Conservation (phyloP, 2,797 vertebrate genomes). For the Remorina albescens region DNA sequence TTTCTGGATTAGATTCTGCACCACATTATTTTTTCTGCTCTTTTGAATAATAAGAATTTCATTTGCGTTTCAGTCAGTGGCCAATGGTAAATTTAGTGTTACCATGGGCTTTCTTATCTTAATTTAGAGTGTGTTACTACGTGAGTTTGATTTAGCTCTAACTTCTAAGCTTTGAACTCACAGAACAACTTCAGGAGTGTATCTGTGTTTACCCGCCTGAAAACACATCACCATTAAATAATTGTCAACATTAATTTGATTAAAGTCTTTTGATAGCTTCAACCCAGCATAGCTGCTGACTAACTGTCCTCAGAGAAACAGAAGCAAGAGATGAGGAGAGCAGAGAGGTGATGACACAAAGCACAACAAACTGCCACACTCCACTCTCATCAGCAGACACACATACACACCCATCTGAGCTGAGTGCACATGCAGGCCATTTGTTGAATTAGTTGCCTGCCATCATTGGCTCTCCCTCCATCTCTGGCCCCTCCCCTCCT, state of each 20-base stretch:
- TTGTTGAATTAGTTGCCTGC: slow-evolving; percentile 34
- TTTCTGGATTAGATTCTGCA: not conserved
- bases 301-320: slow-evolving; percentile 14
- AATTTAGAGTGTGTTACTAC: not conserved
- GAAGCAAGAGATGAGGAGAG: slow-evolving; percentile 14
- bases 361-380: slow-evolving; percentile 5
- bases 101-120: slow-evolving; percentile 16
- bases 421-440: slow-evolving; percentile 49
- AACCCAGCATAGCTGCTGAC: not conserved
- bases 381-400: not conserved
- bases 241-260: slow-evolving; percentile 1
- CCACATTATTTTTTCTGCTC: not conserved
- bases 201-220: not conserved
- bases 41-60: slow-evolving; percentile 4
- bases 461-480: slow-evolving; percentile 49
- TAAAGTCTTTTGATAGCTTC: not conserved
- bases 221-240: not conserved
- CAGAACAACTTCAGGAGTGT: not conserved
- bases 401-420: slow-evolving; percentile 22
- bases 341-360: slow-evolving; percentile 17
- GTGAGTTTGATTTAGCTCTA: not conserved
- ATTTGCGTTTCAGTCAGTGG: slow-evolving; percentile 17
- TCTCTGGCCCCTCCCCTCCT: slow-evolving; percentile 40
- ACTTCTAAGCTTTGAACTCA: not conserved
- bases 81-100: slow-evolving; percentile 7